Percentiles rank a stretch among this genome's conserved stretches.
These are phyloP conservation scores for Echinarachnius parma DNA, from an alignment of 53 echinoderm and acorn worm genomes.

Conservation along the genomic window DNA sequence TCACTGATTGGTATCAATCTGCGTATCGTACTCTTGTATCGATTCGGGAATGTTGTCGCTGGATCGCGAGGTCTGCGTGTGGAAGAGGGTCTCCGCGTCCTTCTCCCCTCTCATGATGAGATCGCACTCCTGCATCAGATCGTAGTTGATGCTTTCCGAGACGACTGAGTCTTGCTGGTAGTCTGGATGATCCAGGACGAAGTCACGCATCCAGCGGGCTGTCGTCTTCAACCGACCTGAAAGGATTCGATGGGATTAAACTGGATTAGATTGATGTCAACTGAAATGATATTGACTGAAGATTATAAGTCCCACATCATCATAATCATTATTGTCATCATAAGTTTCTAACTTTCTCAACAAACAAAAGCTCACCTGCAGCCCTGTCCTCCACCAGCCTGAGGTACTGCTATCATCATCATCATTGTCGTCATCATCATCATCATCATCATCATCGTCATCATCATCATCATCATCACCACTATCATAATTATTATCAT, in stretches of 20 bases:
- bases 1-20: conserved; percentile 12
- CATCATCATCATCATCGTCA: no score
- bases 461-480: no score
- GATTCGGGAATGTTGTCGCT: conserved; percentile 68
- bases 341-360: no score
- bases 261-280: no score
- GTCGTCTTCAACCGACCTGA: conserved; percentile 79
- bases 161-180: conserved; percentile 94
- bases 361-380: no score
- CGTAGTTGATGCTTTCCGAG: conserved; percentile 76
- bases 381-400: conserved; percentile 85
- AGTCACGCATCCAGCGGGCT: conserved; percentile 80
- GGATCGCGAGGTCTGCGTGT: conserved; percentile 54
- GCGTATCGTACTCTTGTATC: conserved; percentile 18
- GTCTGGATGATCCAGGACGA: conserved; percentile 69
- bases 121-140: conserved; percentile 70
- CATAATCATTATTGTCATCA: no score
- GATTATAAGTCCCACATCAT: no score
- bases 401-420: conserved; percentile 72
- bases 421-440: conserved; percentile 78
- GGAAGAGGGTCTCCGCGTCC: conserved; percentile 57
- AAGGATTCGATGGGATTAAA: no score
- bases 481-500: no score
- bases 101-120: conserved; percentile 66
- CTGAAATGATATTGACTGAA: no score